Base-by-base conservation (phyloP, 2,113 vertebrate species). In the Megaceryle torquata region DNA sequence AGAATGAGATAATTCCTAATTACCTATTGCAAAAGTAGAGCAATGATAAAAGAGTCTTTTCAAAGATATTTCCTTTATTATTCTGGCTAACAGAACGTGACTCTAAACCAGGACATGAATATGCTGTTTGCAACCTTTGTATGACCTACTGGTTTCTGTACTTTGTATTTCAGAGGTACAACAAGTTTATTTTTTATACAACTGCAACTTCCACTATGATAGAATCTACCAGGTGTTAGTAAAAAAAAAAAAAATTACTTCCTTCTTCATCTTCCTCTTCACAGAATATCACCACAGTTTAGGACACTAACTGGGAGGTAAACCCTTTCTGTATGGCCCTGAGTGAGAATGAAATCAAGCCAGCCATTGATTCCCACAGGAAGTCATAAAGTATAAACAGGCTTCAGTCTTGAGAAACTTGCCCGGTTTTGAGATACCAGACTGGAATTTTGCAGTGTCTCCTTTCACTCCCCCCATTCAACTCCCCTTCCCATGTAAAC, bases 311-410 rank as follows among this genome's bases (percentile, higher is more conserved):
- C 2, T 9, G 19, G 46, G 6, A 74, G 28, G 16, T 70, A 46
- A 28, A 39, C 16, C 60, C 15, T 33, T 61, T 16, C 56, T 41
- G 15, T 11, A 5, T 0, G 0, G 41, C 10, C 37, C 11, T 10
- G 14, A 67, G 2, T 7, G 28, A 16, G 0, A 44, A 67, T 3
- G 28, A 60, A 82, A 56, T 21, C 48, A 54, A 46, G 57, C 16
- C 74, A 64, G 39, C 8, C 33, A 22, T 8, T 37, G 24, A 57
- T 43, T 60, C 48, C 33, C 24, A 15, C 22, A 15, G 11, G 3
- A 46, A 56, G 6, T 15, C 33, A 51, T 0, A 7, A 48, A 72
- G 6, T 8, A 22, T 2, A 37, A 56, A 28, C 4, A 60, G 51
- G 33, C 15, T 37, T 64, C 33, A n/a, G 41, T 14, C 71, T 57